phyloP scores from a whole-genome alignment of 2,113 vertebrate species.

The Ammodytes dubius region DNA sequence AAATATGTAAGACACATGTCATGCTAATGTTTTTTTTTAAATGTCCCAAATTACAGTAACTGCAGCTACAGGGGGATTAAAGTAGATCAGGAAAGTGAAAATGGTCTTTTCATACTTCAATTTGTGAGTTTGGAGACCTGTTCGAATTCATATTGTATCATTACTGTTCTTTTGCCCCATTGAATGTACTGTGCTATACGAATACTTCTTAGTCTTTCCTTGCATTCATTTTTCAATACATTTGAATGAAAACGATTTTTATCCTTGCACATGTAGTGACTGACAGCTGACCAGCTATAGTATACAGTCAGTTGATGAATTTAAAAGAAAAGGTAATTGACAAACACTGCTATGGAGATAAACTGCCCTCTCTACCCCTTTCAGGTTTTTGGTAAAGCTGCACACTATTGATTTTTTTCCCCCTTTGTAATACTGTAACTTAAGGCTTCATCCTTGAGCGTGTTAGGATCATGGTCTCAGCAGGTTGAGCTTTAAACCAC shows the following conservation, averaged over 20 bases:
- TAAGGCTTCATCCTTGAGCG: background rate
- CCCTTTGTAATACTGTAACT: background rate
- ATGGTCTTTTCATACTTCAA: no score
- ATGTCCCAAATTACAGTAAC: no score
- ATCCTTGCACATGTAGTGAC: background rate
- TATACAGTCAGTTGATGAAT: background rate
- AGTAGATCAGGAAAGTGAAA: background rate
- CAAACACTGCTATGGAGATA: background rate
- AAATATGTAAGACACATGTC: no score
- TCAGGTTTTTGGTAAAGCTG: constrained; percentile 4
- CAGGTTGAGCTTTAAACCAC: constrained; percentile 8
- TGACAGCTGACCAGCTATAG: background rate
- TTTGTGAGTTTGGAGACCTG: no score
- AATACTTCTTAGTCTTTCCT: no score
- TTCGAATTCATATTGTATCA: no score
- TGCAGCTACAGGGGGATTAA: background rate
- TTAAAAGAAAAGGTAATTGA: background rate
- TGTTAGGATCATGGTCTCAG: background rate
- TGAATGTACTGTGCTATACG: no score
- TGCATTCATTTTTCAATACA: background rate
- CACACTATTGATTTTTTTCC: background rate
- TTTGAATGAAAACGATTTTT: background rate
- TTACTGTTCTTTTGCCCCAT: no score
- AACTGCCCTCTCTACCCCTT: background rate
- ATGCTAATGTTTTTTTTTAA: background rate